Conservation (phyloP, 2,888 invertebrate species). For the Drosophila ustulata region DNA sequence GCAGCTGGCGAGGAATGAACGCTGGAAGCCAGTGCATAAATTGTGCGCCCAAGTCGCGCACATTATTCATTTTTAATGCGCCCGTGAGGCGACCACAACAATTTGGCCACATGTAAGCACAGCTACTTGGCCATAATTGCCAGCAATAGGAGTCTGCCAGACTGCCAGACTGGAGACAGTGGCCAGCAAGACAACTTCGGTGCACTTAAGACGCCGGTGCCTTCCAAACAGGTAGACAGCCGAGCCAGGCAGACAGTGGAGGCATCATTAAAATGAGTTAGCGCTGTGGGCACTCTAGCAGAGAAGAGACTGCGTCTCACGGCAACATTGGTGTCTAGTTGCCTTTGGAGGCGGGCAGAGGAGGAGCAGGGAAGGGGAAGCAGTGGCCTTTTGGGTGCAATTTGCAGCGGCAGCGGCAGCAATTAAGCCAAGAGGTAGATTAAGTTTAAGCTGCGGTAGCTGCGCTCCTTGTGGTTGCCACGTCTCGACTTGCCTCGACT, state of each 20-base stretch:
- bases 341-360: constrained; percentile 35
- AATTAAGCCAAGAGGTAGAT: constrained; percentile 81
- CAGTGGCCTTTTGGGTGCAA: constrained; percentile 81
- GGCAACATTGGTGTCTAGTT: constrained; percentile 35
- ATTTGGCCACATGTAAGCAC: constrained; percentile 79
- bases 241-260: constrained; percentile 10
- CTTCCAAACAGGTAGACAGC: constrained; percentile 32
- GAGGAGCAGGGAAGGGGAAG: constrained; percentile 25
- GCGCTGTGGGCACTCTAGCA: constrained; percentile 58
- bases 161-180: constrained; percentile 17
- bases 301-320: constrained; percentile 38
- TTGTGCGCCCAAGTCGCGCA: constrained; percentile 70
- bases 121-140: constrained; percentile 81
- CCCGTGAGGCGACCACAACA: constrained; percentile 74
- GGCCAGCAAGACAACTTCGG: constrained; percentile 64
- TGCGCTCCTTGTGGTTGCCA: constrained; percentile 39
- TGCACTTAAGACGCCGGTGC: constrained; percentile 63
- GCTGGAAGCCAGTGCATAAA: constrained; percentile 69
- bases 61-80: constrained; percentile 82
- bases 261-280: constrained; percentile 81
- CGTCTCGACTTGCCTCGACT: constrained; percentile 6
- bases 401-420: constrained; percentile 79
- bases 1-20: constrained; percentile 42
- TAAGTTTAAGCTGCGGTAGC: constrained; percentile 69
- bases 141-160: constrained; percentile 41